These are phyloP conservation scores for Trachelus stipa DNA, from an alignment of 2,888 invertebrate genomes.

Conservation along the genomic window DNA sequence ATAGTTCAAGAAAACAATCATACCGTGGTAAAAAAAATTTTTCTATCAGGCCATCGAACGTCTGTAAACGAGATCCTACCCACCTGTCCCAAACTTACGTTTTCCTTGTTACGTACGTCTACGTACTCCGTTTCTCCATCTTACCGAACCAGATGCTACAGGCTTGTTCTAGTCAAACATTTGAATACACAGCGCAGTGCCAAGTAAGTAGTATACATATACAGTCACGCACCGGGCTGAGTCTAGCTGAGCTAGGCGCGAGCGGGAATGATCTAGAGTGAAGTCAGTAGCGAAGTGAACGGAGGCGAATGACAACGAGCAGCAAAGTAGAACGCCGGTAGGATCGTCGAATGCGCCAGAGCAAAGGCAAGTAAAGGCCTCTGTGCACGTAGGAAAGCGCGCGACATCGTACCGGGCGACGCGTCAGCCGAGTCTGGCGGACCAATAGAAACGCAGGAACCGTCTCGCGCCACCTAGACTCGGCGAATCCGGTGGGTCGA, in stretches of 20 bases:
- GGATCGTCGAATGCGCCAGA: neutral
- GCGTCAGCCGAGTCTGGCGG: slow-evolving; percentile 55
- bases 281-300: neutral
- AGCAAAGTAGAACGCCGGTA: neutral
- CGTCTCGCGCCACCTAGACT: slow-evolving; percentile 60
- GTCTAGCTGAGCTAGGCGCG: neutral
- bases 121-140: no score
- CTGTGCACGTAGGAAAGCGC: neutral
- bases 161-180: neutral
- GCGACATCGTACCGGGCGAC: neutral
- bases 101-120: neutral
- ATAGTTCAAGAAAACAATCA: neutral
- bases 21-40: neutral
- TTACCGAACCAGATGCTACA: neutral
- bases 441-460: slow-evolving; percentile 53
- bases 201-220: neutral
- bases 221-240: neutral
- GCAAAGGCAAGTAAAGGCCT: neutral
- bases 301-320: neutral
- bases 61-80: neutral
- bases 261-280: neutral
- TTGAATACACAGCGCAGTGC: neutral
- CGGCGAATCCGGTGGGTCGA: slow-evolving; percentile 48
- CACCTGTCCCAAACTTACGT: neutral
- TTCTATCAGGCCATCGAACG: no score